phyloP scores from a whole-genome alignment of 2,797 vertebrate species.

The Sandelia bainsii region DNA sequence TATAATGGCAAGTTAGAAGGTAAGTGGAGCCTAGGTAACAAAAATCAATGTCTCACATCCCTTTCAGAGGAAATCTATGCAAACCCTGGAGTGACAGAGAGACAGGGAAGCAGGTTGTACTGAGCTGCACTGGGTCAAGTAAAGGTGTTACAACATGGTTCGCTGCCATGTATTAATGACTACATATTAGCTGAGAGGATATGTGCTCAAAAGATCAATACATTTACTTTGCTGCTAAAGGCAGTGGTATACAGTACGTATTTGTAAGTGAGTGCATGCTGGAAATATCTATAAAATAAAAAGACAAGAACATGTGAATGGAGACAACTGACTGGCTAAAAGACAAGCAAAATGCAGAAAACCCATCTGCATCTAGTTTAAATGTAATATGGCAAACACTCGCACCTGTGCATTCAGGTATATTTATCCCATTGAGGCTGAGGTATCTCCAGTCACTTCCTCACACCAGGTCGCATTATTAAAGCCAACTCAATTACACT shows the following conservation, averaged over 20 bases:
- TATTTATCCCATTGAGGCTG: slow-evolving; percentile 3
- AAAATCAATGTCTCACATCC: slow-evolving; percentile 22
- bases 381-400: slow-evolving; percentile 2
- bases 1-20: slow-evolving; percentile 19
- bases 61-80: slow-evolving; percentile 21
- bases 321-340: background rate
- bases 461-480: slow-evolving; percentile 15
- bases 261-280: background rate
- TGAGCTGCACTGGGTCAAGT: background rate
- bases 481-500: slow-evolving; percentile 42
- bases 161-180: background rate
- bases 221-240: slow-evolving; percentile 6
- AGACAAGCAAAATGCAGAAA: background rate
- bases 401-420: background rate
- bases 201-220: background rate
- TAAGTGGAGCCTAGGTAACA: slow-evolving; percentile 6
- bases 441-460: slow-evolving; percentile 10
- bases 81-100: slow-evolving; percentile 20
- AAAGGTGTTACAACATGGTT: background rate
- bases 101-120: background rate
- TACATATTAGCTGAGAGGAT: background rate
- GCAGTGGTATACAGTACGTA: background rate
- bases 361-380: background rate
- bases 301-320: background rate
- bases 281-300: background rate